These are phyloP conservation scores for Greenwoodochromis staneri DNA, from an alignment of 2,113 vertebrate species.

Conservation along the genomic window DNA sequence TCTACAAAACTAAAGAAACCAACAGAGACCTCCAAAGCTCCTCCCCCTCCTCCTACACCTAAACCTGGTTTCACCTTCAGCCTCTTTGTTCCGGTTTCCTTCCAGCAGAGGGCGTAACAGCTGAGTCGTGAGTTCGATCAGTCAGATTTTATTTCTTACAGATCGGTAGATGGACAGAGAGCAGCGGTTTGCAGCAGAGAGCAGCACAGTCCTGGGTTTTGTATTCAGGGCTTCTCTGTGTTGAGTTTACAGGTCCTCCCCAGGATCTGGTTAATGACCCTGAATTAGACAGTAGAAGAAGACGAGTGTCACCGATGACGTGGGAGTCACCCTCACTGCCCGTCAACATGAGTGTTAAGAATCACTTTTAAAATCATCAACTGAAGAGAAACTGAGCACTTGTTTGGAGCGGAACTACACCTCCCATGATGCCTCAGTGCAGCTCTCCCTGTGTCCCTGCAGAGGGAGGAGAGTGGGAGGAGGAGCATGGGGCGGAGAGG, in stretches of 20 bases:
- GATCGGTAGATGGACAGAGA: neutral
- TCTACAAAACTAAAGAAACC: neutral
- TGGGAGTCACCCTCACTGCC: neutral
- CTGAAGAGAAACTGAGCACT: neutral
- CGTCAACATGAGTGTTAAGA: neutral
- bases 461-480: slow-evolving; percentile 13
- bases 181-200: neutral
- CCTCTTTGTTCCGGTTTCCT: neutral
- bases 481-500: neutral
- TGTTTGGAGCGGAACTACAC: neutral
- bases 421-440: neutral
- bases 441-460: neutral
- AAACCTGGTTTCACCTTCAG: neutral
- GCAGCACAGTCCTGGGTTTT: neutral
- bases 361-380: neutral
- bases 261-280: neutral
- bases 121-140: neutral
- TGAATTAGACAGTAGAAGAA: neutral
- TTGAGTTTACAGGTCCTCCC: neutral
- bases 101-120: neutral
- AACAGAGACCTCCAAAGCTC: neutral
- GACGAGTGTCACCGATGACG: neutral
- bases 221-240: neutral
- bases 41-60: neutral
- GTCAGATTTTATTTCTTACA: neutral